Evolutionary conservation across 2,113 vertebrate genomes (phyloP).

Genomic region (Lagopus leucura): DNA sequence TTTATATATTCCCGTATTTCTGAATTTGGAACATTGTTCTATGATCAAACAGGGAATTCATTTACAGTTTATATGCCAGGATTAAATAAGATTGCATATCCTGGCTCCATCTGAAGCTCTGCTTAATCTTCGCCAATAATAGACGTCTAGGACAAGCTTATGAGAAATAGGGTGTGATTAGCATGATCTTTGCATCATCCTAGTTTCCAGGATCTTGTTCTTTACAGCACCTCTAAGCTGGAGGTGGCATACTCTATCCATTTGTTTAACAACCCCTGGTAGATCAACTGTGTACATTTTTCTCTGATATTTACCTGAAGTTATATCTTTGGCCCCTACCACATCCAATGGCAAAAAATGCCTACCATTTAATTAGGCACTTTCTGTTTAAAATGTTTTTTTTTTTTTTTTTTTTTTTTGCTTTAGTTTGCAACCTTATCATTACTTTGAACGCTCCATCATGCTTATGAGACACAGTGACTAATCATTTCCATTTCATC

Average conservation of each 20-base stretch:
- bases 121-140: not conserved
- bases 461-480: not conserved
- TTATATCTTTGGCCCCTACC: not conserved
- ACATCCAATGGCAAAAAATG: not conserved
- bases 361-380: not conserved
- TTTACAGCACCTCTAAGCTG: not conserved
- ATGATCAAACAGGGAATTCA: not conserved
- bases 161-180: not conserved
- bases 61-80: not conserved
- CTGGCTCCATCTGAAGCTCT: not conserved
- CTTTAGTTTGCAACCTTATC: not conserved
- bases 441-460: not conserved
- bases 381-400: not conserved
- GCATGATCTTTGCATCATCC: not conserved
- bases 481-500: not conserved
- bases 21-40: not conserved
- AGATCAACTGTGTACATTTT: not conserved
- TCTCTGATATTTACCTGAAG: not conserved
- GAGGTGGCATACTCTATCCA: not conserved
- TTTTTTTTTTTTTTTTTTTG: not conserved
- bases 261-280: not conserved
- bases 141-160: not conserved
- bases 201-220: not conserved
- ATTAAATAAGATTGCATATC: slow-evolving; percentile 9
- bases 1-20: not conserved